Base-by-base conservation (phyloP, 2,888 invertebrate species). In the Mactromeris polynyma region DNA sequence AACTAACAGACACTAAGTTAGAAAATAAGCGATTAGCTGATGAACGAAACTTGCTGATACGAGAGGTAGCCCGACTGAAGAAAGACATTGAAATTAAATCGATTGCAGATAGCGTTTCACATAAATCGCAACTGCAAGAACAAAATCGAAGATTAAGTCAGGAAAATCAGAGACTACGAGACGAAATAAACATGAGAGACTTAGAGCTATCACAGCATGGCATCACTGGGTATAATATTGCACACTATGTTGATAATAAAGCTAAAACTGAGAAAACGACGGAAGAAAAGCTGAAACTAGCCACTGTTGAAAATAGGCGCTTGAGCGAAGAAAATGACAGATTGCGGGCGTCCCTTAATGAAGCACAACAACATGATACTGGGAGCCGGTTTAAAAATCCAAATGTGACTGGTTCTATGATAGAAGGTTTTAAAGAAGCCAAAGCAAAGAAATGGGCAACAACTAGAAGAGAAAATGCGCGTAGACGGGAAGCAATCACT, bases 311-410 rank as follows among this genome's bases (percentile, higher is more conserved):
- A 54, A 92, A 92, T 78, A 88, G 81, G 78, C 51, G 88, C 17
- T 81, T 92, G 2, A n/a, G 77, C 9, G 89, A 90, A 78, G 92
- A 90, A 85, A 90, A 90, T 64, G 73, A 80, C 42, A 83, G 89
- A 78, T 77, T 92, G 31, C 81, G 89, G 51, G 88, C 85, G 33
- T 86, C 89, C 9, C 73, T 92, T 38, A 89, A 90, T 51, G 85
- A 90, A 79, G 40, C 85, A 6, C 87, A 91, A 19, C 33, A 58
- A 14, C 14, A 38, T 17, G 91, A 91, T 69, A 83, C 80, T 0
- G 89, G 85, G 21, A 89, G 89, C 42, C 51, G 91, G 9, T 91
- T 91, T 79, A 81, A 79, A 46, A 83, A 86, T 54, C 89, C 87
- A 21, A 42, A 87, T 19, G 85, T 91, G 4, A 85, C 87, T 9